Evolutionary conservation across 2,113 vertebrate species (phyloP), one percentile per base, ranked within the genome.

Genomic region (Nicator chloris): DNA sequence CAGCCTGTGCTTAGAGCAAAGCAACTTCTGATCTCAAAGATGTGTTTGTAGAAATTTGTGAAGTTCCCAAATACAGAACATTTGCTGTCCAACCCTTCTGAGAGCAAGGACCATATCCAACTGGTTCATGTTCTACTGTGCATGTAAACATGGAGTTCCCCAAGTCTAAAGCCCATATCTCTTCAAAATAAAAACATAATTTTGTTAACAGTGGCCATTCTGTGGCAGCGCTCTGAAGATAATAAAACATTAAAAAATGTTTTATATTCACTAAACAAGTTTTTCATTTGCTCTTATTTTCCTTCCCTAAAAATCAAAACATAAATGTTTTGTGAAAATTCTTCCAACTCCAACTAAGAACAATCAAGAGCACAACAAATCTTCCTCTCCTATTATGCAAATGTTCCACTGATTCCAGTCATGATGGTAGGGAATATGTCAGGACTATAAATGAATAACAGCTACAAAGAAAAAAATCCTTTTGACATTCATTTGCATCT

Each of bases 361-460:
- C 20, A 82, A 61, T 45, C 23, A 88, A 65, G 13, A 82, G 13
- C 15, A 59, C 11, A 85, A 86, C 63, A 83, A 96, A 92, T 82
- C 51, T 89, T 76, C 22, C 18, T 57, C 35, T 68, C 39, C 16
- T 66, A 3, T 84, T 82, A 91, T 90, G 70, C 51, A 96, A 94
- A 92, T 84, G 10, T 69, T 86, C 40, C 75, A 40, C 57, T 80
- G 45, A 86, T 59, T 94, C 79, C n/a, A 75, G 40, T 54, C 39
- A 71, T 54, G 57, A 84, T 37, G 21, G 15, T 10, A 70, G 31
- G 18, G 47, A 53, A 75, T 50, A 56, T 22, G 22, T 60, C 63
- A 71, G 33, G 35, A 86, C 84, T 89, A 86, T 79, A 93, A 83
- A 93, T 92, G 88, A 95, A 37, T 47, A 73, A 73, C 19, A 64